A percentile compares a stretch with the other conserved stretches of the same genome.
phyloP scores from a whole-genome alignment of 2,888 invertebrate genomes.

The Philopedon plagiatum region DNA sequence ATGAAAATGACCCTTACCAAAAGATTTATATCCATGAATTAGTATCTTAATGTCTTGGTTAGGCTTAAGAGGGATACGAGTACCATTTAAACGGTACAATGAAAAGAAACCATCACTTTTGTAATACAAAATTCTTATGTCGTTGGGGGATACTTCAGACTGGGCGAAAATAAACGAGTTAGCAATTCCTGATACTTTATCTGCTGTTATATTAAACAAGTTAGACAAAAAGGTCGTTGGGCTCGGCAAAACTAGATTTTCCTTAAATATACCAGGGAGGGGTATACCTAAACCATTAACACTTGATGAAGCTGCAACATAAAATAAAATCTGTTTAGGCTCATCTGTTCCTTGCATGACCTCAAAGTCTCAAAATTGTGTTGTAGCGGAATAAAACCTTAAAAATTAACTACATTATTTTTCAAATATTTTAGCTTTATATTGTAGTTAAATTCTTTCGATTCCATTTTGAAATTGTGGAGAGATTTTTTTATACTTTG shows the following conservation, averaged over 20 bases:
- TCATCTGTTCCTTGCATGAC: neutral
- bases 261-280: neutral
- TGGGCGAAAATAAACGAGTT: neutral
- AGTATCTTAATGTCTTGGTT: constrained; percentile 14
- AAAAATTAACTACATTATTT: no score
- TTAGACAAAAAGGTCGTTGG: neutral
- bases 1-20: neutral
- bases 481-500: no score
- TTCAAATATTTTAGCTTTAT: no score
- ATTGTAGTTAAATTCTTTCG: no score
- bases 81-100: neutral
- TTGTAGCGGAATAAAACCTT: no score
- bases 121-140: constrained; percentile 4
- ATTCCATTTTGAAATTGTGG: no score
- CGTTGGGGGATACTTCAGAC: neutral
- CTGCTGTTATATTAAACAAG: neutral
- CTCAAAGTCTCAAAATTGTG: no score
- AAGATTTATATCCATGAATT: constrained; percentile 20
- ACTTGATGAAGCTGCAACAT: neutral
- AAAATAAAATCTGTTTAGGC: neutral
- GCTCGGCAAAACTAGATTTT: neutral
- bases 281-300: neutral
- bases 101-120: neutral
- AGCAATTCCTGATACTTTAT: neutral
- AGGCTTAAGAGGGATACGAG: neutral